Percentiles rank a stretch among this genome's conserved stretches.
Conservation (phyloP, 2,888 invertebrate genomes). For the Lithodes maja region DNA sequence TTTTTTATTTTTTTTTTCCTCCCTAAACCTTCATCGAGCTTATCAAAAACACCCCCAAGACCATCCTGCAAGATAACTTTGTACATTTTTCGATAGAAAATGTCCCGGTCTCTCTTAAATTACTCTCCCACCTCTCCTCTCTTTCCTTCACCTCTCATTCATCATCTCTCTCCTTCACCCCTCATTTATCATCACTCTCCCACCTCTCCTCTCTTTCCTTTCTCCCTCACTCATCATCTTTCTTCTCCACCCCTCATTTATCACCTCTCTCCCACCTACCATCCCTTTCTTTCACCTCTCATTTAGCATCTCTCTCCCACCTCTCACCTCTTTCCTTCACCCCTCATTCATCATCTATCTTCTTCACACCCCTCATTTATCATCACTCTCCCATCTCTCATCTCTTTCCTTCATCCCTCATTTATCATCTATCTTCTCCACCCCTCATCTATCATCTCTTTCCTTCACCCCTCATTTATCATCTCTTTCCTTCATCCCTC, state of each 20-base stretch:
- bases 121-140: background rate
- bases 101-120: background rate
- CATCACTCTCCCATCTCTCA: background rate
- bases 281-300: background rate
- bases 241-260: background rate
- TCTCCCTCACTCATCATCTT: background rate
- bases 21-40: too few species aligned
- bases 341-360: background rate
- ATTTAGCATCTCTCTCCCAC: background rate
- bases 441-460: background rate
- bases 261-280: too few species aligned
- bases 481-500: background rate
- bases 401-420: background rate
- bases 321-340: slow-evolving; percentile 5
- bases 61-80: too few species aligned
- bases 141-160: background rate
- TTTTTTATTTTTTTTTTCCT: too few species aligned
- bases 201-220: background rate
- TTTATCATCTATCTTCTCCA: background rate
- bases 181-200: background rate
- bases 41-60: too few species aligned
- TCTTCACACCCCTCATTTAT: background rate
- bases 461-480: background rate
- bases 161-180: background rate
- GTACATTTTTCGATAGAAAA: background rate